Base-by-base conservation (phyloP, 2,113 vertebrate species). In the Lonchura striata region DNA sequence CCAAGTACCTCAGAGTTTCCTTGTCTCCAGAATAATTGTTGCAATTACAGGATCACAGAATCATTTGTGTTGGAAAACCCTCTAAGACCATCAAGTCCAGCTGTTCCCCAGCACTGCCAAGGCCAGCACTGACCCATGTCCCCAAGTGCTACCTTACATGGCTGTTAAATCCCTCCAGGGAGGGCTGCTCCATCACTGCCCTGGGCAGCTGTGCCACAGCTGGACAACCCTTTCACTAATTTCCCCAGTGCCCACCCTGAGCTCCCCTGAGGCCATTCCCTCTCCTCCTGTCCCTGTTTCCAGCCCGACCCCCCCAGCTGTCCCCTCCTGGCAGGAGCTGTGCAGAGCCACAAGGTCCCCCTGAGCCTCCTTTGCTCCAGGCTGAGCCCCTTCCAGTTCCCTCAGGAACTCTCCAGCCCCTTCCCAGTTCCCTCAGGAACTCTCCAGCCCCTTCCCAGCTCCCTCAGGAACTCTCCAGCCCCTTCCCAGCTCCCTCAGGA, bases 231-330 rank as follows among this genome's bases (percentile, higher is more conserved):
- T 52, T 88, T 13, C 14, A 27, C 1, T 6, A 2, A 13, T 61
- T 33, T 23, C 7, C 56, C 22, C 19, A 19, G 0, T 3, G 0
- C 20, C 52, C 69, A 19, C 33, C 10, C 14, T 39, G 22, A 1
- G 13, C 25, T 52, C 2, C 31, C 39, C 54, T 35, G 53, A 10
- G 77, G 77, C 33, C 2, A 2, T 74, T 88, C 44, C 44, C 60
- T 88, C 69, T 66, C 3, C 37, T 66, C 52, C 77, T 81, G 86
- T 44, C 77, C 68, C 44, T 66, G 68, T 72, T 44, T 76, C 59
- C 64, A 86, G 2, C 53, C 83, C 5, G 0, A 69, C 11, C 13
- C 31, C 61, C 83, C 24, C 7, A 7, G 46, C 33, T 71, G 56
- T 33, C 20, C 49, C 66, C 57, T 80, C 66, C 76, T 72, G 65